Base-by-base conservation (phyloP, 2,888 invertebrate species). In the Monopis laevigella region DNA sequence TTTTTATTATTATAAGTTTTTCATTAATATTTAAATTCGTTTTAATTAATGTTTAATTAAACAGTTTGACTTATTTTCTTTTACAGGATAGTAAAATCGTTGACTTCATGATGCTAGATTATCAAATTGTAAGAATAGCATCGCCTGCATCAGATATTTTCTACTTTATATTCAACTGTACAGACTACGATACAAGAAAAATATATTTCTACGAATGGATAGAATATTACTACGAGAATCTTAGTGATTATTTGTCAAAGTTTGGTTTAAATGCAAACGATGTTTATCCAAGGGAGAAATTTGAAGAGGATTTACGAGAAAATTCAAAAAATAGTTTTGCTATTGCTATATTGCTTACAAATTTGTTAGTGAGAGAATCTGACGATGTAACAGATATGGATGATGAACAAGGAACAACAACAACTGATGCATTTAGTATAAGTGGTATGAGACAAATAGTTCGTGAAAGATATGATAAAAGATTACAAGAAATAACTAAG, bases 121-220 rank as follows among this genome's bases (percentile, higher is more conserved):
- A 62, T 42, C 65, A 66, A 44, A 2, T 55, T 8, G 48, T 55
- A 0, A 56, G 41, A 34, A 53, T 52, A 41, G 47, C 46, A 3
- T 59, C 45, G n/a, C 65, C 65, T 3, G 59, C 46, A 0, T 40
- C 41, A 3, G 65, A 65, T 16, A 16, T 66, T 0, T 47, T 58
- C 3, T 61, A 56, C 47, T 45, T 60, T 46, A 43, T 65, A 10
- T 60, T 63, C 41, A 60, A 54, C 44, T 58, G 62, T 34, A 60
- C 60, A 0, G 51, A 60, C 27, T 49, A 65, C n/a, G 49, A 51
- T 11, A 52, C 51, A 1, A 53, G 63, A 17, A 30, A 36, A 0
- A 42, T 52, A 11, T 39, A 57, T 16, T 64, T 38, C 43, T 29
- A 41, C 16, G 30, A 38, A 29, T 61, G 60, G 57, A 43, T 61